Conservation (phyloP, 2,888 invertebrate genomes). For the Euzophera pinguis region DNA sequence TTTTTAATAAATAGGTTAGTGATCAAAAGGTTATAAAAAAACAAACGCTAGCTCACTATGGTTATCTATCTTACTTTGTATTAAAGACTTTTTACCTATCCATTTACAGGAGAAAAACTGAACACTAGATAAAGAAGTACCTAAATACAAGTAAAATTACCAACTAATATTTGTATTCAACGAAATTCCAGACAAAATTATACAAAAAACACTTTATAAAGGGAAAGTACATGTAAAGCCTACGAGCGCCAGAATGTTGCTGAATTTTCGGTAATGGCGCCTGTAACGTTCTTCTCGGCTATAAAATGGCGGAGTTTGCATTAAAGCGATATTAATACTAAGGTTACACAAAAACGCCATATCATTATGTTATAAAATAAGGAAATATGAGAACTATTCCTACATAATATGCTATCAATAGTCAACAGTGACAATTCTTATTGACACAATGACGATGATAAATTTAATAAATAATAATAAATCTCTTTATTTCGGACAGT, state of each 20-base stretch:
- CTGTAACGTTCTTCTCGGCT: conserved; percentile 10
- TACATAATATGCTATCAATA: background rate
- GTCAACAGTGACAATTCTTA: too few species aligned
- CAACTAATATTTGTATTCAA: conserved; percentile 16
- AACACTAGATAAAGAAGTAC: background rate
- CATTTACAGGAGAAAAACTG: too few species aligned
- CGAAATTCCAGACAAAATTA: conserved; percentile 48
- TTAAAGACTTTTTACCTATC: background rate
- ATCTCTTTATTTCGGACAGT: too few species aligned
- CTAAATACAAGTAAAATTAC: background rate
- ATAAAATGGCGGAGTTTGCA: conserved; percentile 19
- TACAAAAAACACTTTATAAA: conserved; percentile 47
- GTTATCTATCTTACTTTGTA: too few species aligned
- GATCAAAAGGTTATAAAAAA: too few species aligned
- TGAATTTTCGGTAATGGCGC: conserved; percentile 20
- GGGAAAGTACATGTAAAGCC: conserved; percentile 53
- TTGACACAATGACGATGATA: too few species aligned
- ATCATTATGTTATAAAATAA: conserved; percentile 1
- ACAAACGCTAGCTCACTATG: too few species aligned
- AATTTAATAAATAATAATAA: too few species aligned
- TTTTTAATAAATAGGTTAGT: too few species aligned
- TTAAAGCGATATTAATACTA: conserved; percentile 22
- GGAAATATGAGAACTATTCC: background rate
- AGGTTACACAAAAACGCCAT: conserved; percentile 18
- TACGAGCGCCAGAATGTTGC: conserved; percentile 35